These are phyloP conservation scores for Labia minor DNA, from an alignment of 2,888 invertebrate species.

Conservation along the genomic window DNA sequence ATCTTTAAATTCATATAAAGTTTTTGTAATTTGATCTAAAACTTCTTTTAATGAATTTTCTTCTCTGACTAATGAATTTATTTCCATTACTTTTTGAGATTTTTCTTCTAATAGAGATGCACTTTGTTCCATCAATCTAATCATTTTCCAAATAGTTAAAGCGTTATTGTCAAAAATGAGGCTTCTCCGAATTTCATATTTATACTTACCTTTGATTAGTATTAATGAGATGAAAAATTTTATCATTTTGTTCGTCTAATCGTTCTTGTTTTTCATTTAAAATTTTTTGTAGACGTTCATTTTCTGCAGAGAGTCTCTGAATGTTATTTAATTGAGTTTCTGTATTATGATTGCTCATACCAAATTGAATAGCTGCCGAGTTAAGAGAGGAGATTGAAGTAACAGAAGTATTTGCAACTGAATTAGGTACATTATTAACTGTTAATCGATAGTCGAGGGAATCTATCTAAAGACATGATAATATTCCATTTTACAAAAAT, in stretches of 20 bases:
- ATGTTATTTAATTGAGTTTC: conserved; percentile 20
- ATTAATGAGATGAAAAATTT: conserved; percentile 22
- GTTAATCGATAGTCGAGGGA: background rate
- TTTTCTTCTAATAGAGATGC: background rate
- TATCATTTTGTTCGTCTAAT: conserved; percentile 24
- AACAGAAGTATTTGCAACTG: background rate
- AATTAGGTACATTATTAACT: background rate
- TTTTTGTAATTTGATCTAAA: background rate
- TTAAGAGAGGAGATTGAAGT: too few species aligned
- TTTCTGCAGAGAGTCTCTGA: conserved; percentile 22
- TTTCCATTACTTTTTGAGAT: background rate
- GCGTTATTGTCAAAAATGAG: too few species aligned
- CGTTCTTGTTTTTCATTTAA: conserved; percentile 23
- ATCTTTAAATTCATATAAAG: background rate
- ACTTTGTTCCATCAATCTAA: background rate
- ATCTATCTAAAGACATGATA: conserved; percentile 17
- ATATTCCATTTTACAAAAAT: background rate
- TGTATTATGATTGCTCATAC: conserved; percentile 17
- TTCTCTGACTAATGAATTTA: background rate
- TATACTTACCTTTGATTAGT: conserved; percentile 24
- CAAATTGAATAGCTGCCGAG: conserved; percentile 1
- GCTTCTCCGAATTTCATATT: too few species aligned
- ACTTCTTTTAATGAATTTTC: background rate
- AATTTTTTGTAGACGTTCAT: conserved; percentile 21
- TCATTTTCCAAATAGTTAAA: background rate